phyloP scores from a whole-genome alignment of 2,888 invertebrate genomes.

The Danaus chrysippus region DNA sequence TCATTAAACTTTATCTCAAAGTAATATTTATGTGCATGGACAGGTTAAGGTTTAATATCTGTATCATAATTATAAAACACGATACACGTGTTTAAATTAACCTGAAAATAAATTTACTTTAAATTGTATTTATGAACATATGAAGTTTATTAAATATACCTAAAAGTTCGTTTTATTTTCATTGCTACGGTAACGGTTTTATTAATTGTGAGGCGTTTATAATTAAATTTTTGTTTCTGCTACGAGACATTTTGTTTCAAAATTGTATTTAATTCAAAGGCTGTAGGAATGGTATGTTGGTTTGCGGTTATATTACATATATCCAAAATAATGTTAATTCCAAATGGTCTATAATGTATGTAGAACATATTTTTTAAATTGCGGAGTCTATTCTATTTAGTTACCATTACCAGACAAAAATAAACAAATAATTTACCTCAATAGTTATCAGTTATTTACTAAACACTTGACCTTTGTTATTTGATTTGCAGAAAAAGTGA shows the following conservation, averaged over 20 bases:
- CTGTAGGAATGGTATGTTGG: background rate
- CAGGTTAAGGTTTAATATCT: too few relatives aligned
- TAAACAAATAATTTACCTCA: background rate
- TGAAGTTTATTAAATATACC: background rate
- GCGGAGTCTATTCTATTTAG: background rate
- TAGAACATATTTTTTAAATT: too few relatives aligned
- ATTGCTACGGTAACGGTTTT: slow-evolving; percentile 1
- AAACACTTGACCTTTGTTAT: background rate
- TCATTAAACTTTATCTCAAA: too few relatives aligned
- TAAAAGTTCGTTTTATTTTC: background rate
- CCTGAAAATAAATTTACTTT: background rate
- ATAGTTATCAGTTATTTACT: background rate
- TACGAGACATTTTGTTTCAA: slow-evolving; percentile 1
- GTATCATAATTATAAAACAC: too few relatives aligned
- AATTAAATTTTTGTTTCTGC: slow-evolving; percentile 2
- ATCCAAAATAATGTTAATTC: background rate
- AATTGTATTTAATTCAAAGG: background rate
- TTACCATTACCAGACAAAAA: background rate
- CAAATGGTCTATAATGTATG: background rate
- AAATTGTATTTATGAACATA: background rate
- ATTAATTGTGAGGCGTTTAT: background rate
- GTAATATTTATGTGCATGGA: too few relatives aligned
- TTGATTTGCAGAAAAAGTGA: slow-evolving; percentile 12
- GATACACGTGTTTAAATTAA: too few relatives aligned
- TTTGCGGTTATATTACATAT: background rate